Percentiles rank a stretch among this genome's conserved stretches.
Conservation (phyloP, 2,797 vertebrate genomes). For the Sebastes hopkinsi region DNA sequence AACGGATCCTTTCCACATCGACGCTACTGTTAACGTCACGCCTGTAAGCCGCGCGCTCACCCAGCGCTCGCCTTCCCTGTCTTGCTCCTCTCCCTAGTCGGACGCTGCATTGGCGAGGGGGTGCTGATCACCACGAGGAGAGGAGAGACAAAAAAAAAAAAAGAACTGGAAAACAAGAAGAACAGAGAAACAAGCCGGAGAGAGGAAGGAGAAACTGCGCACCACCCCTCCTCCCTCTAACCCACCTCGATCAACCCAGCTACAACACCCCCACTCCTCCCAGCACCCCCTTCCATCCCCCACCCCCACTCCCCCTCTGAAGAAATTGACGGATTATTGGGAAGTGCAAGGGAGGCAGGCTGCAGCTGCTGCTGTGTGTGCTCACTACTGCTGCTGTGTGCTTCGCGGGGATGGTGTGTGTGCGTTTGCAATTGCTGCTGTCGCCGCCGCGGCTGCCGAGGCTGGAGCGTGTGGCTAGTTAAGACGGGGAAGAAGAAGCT, state of each 20-base stretch:
- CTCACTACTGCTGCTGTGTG: conserved; percentile 75
- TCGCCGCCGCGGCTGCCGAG: conserved; percentile 47
- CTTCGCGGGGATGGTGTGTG: conserved; percentile 71
- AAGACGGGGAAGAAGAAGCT: conserved; percentile 74
- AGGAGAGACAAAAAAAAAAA: conserved; percentile 24
- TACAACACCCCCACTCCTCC: conserved; percentile 64
- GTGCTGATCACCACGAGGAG: conserved; percentile 59
- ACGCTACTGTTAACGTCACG: conserved; percentile 80
- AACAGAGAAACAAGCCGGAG: conserved; percentile 58
- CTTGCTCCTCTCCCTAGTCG: conserved; percentile 67
- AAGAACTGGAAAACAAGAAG: conserved; percentile 57
- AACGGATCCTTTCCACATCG: conserved; percentile 80
- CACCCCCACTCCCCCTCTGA: conserved; percentile 69
- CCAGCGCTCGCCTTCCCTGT: conserved; percentile 65
- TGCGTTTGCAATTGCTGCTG: conserved; percentile 60
- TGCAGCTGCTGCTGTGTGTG: conserved; percentile 81
- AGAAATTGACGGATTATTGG: conserved; percentile 88
- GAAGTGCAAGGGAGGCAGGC: conserved; percentile 81
- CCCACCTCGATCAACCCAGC: conserved; percentile 67
- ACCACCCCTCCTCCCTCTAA: conserved; percentile 67
- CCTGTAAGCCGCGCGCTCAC: conserved; percentile 72
- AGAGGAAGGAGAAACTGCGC: conserved; percentile 71
- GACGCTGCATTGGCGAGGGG: conserved; percentile 70
- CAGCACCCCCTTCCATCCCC: conserved; percentile 68
- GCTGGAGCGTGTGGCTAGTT: conserved; percentile 78